Conservation (phyloP, 35 echinoderm and acorn worm genomes). For the Lytechinus variegatus region DNA sequence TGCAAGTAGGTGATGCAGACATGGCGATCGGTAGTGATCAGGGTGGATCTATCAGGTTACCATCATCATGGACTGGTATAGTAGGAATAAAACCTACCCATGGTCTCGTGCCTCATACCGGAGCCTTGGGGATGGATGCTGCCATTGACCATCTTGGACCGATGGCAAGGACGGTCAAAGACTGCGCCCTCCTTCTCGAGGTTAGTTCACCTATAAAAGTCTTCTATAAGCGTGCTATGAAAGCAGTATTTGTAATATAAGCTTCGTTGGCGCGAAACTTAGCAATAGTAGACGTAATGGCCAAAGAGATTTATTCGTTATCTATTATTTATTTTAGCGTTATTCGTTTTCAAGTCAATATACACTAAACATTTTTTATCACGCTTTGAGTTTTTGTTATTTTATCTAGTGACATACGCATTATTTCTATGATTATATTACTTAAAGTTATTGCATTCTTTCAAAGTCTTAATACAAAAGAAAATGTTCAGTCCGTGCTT, state of each 20-base stretch:
- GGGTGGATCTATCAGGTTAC: slow-evolving; percentile 47
- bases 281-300: background rate
- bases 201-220: background rate
- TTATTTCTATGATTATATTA: too few species aligned
- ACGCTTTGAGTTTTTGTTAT: too few species aligned
- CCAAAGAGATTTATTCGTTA: too few species aligned
- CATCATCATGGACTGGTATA: slow-evolving; percentile 41
- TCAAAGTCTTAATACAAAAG: too few species aligned
- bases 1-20: slow-evolving; percentile 28
- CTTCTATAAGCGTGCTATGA: too few species aligned
- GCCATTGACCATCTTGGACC: slow-evolving; percentile 69
- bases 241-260: background rate
- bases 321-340: too few species aligned
- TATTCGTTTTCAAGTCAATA: too few species aligned
- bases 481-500: too few species aligned
- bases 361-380: too few species aligned
- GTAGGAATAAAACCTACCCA: slow-evolving; percentile 58
- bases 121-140: slow-evolving; percentile 56
- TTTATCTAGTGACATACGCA: too few species aligned
- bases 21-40: slow-evolving; percentile 58
- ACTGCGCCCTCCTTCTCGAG: slow-evolving; percentile 75
- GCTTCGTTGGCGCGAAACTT: background rate
- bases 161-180: slow-evolving; percentile 65
- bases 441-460: too few species aligned
- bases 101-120: slow-evolving; percentile 60